Evolutionary conservation across 2,113 vertebrate genomes (phyloP), one percentile per base, ranked within the genome.

Genomic region (Phylloscopus whistleri): DNA sequence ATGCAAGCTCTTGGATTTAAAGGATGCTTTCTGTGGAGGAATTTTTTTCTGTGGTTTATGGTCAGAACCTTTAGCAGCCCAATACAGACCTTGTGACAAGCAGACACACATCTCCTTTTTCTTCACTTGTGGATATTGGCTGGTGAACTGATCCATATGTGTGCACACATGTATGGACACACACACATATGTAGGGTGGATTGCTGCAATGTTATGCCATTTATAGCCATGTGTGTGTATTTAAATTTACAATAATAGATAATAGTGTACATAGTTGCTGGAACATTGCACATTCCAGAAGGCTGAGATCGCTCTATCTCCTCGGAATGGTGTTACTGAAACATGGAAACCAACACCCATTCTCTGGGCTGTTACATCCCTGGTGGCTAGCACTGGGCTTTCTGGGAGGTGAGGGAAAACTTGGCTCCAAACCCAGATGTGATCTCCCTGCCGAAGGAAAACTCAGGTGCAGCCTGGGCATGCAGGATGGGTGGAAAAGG

Each of bases 41-140:
- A 41, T 84, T 87, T 66, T 63, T 35, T 82, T 75, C 33, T 60
- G 53, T 53, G 58, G 14, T 44, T 75, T 91, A 30, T 58, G 74
- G 37, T 53, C 37, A 82, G 84, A 93, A 69, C 9, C 7, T 79
- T 79, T 51, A 64, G 26, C 43, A 87, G 81, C 31, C n/a, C 46
- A 39, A 5, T 24, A 35, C 0, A 0, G 24, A 44, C 30, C n/a
- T 76, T 4, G 2, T 43, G 17, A 23, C 49, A 31, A 51, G n/a
- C 6, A 23, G 41, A 39, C 15, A 39, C 4, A 28, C 8, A 16
- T 39, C 33, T 77, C 33, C 23, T 78, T 84, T 79, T 66, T 60
- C 26, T 66, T 72, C 30, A 3, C 13, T 64, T 56, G 26, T 2
- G 4, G 44, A 12, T 6, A 6, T 2, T 87, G 49, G 37, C 58